phyloP scores from a whole-genome alignment of 2,113 vertebrate genomes.

The Forbesichthys papilliferus region DNA sequence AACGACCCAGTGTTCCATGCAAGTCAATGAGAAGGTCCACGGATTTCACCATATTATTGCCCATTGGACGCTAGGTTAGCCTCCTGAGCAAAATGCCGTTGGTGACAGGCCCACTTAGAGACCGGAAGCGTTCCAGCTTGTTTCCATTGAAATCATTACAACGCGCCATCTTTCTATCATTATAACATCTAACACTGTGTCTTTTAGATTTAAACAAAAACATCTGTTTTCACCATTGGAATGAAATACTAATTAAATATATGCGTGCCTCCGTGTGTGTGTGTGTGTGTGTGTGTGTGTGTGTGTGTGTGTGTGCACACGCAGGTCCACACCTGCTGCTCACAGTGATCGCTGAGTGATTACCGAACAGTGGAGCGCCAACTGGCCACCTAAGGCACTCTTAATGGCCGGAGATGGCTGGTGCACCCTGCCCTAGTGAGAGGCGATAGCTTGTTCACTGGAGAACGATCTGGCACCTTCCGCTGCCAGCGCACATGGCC shows the following conservation, averaged over 20 bases:
- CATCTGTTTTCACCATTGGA: neutral
- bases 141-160: no score
- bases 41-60: no score
- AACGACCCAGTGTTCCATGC: no score
- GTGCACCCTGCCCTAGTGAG: slow-evolving; percentile 41
- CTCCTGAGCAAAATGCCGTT: no score
- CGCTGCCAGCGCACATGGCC: slow-evolving; percentile 38
- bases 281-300: neutral
- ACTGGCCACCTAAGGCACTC: slow-evolving; percentile 16
- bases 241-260: no score
- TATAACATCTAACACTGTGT: no score
- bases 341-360: slow-evolving; percentile 28
- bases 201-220: no score
- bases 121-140: no score
- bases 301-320: neutral
- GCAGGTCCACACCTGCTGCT: neutral
- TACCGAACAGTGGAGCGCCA: neutral
- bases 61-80: no score
- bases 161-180: no score
- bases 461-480: slow-evolving; percentile 58
- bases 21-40: no score
- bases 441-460: slow-evolving; percentile 64
- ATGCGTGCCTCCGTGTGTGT: neutral
- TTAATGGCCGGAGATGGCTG: slow-evolving; percentile 36
- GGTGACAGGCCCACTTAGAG: no score